A percentile compares a stretch with the other conserved stretches of the same genome.
phyloP scores from a whole-genome alignment of 1,140 invertebrate species.

The Pissodes strobi region DNA sequence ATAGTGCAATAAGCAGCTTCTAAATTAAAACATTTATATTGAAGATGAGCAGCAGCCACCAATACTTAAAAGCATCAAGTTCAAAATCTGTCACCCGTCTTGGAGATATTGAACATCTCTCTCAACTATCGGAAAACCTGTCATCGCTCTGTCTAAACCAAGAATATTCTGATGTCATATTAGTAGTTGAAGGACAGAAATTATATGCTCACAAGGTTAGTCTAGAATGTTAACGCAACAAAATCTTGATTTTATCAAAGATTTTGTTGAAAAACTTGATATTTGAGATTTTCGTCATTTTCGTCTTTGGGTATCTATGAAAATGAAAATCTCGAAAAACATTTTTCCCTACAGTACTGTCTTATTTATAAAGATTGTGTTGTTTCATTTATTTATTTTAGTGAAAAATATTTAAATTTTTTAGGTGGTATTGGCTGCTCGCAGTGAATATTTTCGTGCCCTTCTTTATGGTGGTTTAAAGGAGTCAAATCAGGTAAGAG shows the following conservation, averaged over 20 bases:
- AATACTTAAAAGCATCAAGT: conserved; percentile 43
- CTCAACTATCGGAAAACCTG: conserved; percentile 75
- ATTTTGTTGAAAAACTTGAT: too few relatives aligned
- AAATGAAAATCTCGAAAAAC: too few relatives aligned
- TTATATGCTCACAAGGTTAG: conserved; percentile 85
- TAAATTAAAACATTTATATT: too few relatives aligned
- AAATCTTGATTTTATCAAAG: neutral
- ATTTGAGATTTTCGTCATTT: too few relatives aligned
- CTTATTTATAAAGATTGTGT: too few relatives aligned
- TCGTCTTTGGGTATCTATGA: too few relatives aligned
- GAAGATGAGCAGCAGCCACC: conserved; percentile 50
- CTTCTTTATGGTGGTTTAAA: conserved; percentile 89
- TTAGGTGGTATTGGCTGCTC: conserved; percentile 80
- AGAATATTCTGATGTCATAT: conserved; percentile 89
- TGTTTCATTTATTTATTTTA: too few relatives aligned
- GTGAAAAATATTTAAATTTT: conserved; percentile 26
- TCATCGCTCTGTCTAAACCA: conserved; percentile 81
- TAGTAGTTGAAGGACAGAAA: conserved; percentile 82
- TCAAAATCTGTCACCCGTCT: conserved; percentile 37
- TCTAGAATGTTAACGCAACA: neutral
- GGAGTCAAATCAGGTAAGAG: conserved; percentile 77
- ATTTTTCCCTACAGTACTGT: too few relatives aligned
- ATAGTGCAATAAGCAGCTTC: too few relatives aligned
- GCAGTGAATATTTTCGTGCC: conserved; percentile 93
- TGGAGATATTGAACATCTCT: conserved; percentile 55